These are phyloP conservation scores for Tricholaema leucomelas DNA, from an alignment of 2,113 vertebrate genomes.

Conservation along the genomic window DNA sequence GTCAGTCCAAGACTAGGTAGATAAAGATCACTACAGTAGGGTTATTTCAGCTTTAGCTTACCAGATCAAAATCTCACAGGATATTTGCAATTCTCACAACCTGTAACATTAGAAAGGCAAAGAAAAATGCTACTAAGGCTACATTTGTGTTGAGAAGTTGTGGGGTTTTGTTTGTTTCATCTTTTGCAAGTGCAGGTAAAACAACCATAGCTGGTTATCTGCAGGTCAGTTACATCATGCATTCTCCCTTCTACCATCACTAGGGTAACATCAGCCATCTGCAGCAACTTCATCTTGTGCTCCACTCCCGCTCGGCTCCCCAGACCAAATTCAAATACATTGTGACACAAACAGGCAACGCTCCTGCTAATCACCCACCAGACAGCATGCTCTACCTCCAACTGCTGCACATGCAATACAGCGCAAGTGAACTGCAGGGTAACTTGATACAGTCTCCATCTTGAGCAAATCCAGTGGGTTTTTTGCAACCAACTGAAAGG, in stretches of 20 bases:
- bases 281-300: not conserved
- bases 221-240: not conserved
- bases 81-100: not conserved
- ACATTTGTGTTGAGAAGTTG: not conserved
- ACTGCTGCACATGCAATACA: not conserved
- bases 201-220: not conserved
- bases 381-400: not conserved
- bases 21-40: not conserved
- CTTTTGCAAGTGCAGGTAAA: not conserved
- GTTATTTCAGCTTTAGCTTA: not conserved
- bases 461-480: not conserved
- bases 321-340: not conserved
- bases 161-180: not conserved
- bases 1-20: not conserved
- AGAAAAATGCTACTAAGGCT: not conserved
- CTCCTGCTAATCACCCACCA: not conserved
- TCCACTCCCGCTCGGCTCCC: not conserved
- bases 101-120: not conserved
- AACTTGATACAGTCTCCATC: not conserved
- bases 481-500: not conserved
- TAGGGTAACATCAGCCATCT: not conserved
- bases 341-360: not conserved
- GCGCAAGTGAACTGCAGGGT: not conserved
- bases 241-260: not conserved
- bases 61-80: not conserved